Percentiles rank a stretch among this genome's conserved stretches.
Conservation (phyloP, 2,888 invertebrate genomes). For the Limnephilus marmoratus region DNA sequence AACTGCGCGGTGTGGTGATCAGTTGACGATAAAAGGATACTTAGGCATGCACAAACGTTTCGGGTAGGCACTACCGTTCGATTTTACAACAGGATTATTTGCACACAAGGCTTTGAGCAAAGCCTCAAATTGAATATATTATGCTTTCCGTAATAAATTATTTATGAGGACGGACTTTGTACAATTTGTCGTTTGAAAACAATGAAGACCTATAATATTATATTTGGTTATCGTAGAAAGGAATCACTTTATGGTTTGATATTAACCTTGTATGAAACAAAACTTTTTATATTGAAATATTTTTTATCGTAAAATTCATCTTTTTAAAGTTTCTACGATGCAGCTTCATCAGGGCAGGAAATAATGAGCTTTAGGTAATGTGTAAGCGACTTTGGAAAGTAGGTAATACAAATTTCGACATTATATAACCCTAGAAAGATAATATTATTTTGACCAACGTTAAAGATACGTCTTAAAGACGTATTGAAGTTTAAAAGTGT, state of each 20-base stretch:
- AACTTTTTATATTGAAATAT: not conserved
- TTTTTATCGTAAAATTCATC: too few relatives aligned
- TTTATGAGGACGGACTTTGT: not conserved
- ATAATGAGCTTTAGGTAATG: not conserved
- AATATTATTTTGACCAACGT: too few relatives aligned
- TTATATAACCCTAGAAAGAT: too few relatives aligned
- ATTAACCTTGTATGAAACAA: not conserved
- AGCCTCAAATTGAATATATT: not conserved
- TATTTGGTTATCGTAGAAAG: not conserved
- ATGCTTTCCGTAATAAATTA: not conserved
- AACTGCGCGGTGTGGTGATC: not conserved
- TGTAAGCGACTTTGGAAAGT: conserved; percentile 63
- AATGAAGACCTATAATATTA: not conserved
- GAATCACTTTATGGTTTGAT: not conserved
- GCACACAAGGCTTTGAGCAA: not conserved
- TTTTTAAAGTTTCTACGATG: not conserved
- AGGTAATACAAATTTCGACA: too few relatives aligned
- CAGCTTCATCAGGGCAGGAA: not conserved
- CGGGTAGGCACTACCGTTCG: not conserved
- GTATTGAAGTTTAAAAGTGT: too few relatives aligned
- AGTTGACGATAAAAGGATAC: not conserved
- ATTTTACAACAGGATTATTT: not conserved
- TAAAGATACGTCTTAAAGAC: too few relatives aligned
- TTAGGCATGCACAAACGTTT: not conserved
- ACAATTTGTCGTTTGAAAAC: not conserved